Evolutionary conservation across 2,888 invertebrate species (phyloP), one percentile per base, ranked within the genome.

Genomic region (Sminthurides aquaticus): DNA sequence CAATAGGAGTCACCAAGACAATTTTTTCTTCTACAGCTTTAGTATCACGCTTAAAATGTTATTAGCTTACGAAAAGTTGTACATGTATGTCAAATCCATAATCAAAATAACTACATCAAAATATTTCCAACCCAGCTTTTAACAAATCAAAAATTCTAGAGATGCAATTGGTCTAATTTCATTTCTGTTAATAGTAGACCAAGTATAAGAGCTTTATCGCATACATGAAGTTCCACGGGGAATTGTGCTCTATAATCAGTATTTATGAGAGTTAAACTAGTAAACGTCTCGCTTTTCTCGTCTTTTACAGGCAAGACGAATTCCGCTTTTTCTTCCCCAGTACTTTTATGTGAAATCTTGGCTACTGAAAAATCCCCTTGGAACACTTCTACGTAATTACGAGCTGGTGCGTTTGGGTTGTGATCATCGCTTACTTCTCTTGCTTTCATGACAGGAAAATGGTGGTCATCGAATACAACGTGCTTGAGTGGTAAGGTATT

Each of bases 401-500:
- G 43, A 5, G 43, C 52, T 52, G 22, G 20, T 8, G 52, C 20
- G 5, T 52, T 22, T 5, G 11, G 3, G 52, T 20, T 22, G 5
- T 22, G 52, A 52, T 22, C 43, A 15, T 34, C 52, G 15, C 11
- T 52, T 20, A 52, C 22, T 5, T 5, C 52, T 5, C 8, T 20
- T 5, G 52, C 52, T 52, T 20, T 8, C 52, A 52, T 52, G 52
- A 52, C 22, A 15, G 52, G 52, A 20, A 52, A 52, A 22, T 52
- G 18, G 5, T 5, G 18, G 20, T 52, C 52, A 22, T 52, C 52
- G 52, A 15, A 52, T 5, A 52, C 52, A 22, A 22, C 22, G 20
- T 22, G 52, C 22, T 52, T 52, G 15, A 52, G 5, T 34, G 43
- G 43, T 11, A 34, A 34, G 43, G 43, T 15, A 34, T 34, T 15